Conservation (phyloP, 2,797 vertebrate genomes). For the Paratrypauchen microcephalus region DNA sequence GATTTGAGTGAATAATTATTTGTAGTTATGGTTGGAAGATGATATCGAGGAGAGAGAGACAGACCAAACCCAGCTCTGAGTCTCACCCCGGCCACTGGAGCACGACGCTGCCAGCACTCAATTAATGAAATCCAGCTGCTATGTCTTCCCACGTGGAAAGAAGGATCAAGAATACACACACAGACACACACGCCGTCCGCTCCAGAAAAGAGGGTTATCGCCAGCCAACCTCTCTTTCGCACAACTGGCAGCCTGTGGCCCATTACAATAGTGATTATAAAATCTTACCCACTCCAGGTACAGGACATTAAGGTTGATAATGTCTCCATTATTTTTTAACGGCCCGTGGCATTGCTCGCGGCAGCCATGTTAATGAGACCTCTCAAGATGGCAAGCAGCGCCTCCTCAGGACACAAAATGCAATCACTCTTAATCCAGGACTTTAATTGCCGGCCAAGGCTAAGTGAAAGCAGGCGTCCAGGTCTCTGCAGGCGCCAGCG, state of each 20-base stretch:
- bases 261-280: constrained; percentile 73
- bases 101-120: constrained; percentile 74
- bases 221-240: constrained; percentile 62
- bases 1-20: constrained; percentile 84
- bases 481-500: constrained; percentile 57
- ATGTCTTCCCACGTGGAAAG: constrained; percentile 63
- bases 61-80: constrained; percentile 73
- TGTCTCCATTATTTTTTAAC: constrained; percentile 71
- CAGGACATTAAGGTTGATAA: constrained; percentile 70
- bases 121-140: constrained; percentile 83
- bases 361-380: constrained; percentile 75
- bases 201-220: constrained; percentile 68
- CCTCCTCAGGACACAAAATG: constrained; percentile 78
- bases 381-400: constrained; percentile 74
- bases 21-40: constrained; percentile 80
- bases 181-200: constrained; percentile 59
- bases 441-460: constrained; percentile 77
- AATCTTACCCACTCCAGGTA: constrained; percentile 69
- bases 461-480: constrained; percentile 73
- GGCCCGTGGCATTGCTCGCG: constrained; percentile 59
- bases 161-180: constrained; percentile 64
- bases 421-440: constrained; percentile 77
- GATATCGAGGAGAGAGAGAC: constrained; percentile 72
- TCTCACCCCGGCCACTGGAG: constrained; percentile 74
- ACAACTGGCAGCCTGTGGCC: constrained; percentile 56